Conservation (phyloP, 2,888 invertebrate genomes). For the Orchesella flavescens region DNA sequence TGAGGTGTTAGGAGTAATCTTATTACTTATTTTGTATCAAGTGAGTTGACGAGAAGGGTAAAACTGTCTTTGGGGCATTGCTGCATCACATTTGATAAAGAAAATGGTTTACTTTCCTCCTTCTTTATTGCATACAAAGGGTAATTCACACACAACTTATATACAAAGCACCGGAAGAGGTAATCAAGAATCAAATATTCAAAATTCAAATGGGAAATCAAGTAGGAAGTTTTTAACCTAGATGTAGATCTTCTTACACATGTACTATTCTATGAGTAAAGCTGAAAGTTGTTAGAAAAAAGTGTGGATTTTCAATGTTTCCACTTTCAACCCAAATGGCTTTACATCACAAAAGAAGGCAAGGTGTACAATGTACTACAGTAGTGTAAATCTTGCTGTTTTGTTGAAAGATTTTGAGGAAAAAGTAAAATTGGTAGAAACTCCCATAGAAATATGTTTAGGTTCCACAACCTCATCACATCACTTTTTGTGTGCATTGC, state of each 20-base stretch:
- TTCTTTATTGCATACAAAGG: not conserved
- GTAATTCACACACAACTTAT: not conserved
- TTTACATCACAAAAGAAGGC: too few relatives aligned
- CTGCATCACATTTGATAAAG: not conserved
- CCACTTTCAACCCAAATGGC: too few relatives aligned
- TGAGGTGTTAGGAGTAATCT: too few relatives aligned
- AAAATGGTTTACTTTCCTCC: too few relatives aligned
- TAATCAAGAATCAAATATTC: slow-evolving; percentile 40
- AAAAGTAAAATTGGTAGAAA: not conserved
- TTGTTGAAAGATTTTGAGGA: not conserved
- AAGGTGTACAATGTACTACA: too few relatives aligned
- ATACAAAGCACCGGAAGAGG: not conserved
- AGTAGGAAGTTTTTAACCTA: not conserved
- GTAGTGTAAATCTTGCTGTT: too few relatives aligned
- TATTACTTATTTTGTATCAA: not conserved
- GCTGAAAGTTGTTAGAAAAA: too few relatives aligned
- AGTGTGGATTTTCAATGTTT: too few relatives aligned
- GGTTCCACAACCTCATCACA: too few relatives aligned
- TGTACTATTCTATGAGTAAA: too few relatives aligned
- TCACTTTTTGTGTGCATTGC: not conserved
- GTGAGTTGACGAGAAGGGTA: not conserved
- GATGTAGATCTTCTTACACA: too few relatives aligned
- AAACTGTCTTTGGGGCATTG: slow-evolving; percentile 16
- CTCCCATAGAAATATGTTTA: too few relatives aligned
- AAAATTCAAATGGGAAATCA: slow-evolving; percentile 54